Percentiles rank a stretch among this genome's conserved stretches.
Evolutionary conservation across 2,797 vertebrate genomes (phyloP).

Genomic region (Poecilia picta): DNA sequence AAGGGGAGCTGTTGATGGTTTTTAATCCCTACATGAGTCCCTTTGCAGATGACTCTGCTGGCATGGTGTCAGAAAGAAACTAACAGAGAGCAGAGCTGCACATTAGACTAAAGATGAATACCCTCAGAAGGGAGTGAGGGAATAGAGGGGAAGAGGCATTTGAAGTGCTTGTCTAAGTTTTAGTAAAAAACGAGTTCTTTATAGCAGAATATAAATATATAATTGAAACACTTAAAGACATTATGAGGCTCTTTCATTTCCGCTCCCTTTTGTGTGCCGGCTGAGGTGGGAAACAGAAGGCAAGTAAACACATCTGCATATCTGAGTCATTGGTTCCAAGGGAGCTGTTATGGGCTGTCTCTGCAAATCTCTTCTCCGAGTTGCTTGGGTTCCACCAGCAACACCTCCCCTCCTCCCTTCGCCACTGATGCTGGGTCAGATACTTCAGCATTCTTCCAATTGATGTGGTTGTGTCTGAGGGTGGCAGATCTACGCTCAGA

Average conservation of each 20-base stretch:
- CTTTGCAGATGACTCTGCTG: conserved; percentile 77
- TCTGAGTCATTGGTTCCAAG: conserved; percentile 82
- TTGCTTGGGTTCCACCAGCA: conserved; percentile 67
- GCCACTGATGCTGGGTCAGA: conserved; percentile 60
- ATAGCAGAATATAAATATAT: conserved; percentile 76
- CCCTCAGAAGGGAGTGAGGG: conserved; percentile 74
- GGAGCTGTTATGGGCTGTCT: conserved; percentile 79
- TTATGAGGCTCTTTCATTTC: conserved; percentile 77
- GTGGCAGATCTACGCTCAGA: conserved; percentile 52
- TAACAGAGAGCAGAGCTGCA: conserved; percentile 76
- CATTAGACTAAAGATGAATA: conserved; percentile 79
- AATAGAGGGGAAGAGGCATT: conserved; percentile 70
- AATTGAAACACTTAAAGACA: conserved; percentile 81
- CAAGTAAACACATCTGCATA: conserved; percentile 83
- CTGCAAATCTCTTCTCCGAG: conserved; percentile 72
- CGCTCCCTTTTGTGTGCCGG: conserved; percentile 66
- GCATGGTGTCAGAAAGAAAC: conserved; percentile 79
- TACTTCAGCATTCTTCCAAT: conserved; percentile 46
- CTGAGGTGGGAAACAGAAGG: conserved; percentile 76
- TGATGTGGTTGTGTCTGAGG: conserved; percentile 49
- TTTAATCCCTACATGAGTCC: conserved; percentile 81
- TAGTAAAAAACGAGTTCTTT: conserved; percentile 71
- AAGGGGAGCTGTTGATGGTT: conserved; percentile 74
- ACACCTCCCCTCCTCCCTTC: conserved; percentile 48
- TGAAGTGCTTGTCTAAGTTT: conserved; percentile 82